These are phyloP conservation scores for Fabriciana adippe DNA, from an alignment of 2,888 invertebrate species.

Conservation along the genomic window DNA sequence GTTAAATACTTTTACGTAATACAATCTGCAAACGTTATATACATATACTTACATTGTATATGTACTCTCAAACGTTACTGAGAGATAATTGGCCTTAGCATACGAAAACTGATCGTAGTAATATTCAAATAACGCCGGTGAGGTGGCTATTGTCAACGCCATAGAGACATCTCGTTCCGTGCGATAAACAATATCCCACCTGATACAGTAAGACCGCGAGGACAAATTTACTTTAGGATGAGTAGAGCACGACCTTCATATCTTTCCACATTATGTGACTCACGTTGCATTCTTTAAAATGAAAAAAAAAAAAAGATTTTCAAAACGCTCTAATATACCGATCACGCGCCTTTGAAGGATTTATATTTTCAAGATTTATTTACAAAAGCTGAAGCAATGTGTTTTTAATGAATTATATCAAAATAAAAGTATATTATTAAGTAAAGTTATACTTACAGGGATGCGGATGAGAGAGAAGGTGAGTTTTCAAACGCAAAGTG, in stretches of 20 bases:
- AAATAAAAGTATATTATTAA: conserved; percentile 1
- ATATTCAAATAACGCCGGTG: conserved; percentile 26
- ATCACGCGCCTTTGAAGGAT: conserved; percentile 45
- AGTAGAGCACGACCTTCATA: conserved; percentile 47
- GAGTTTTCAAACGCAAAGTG: conserved; percentile 30
- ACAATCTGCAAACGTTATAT: conserved; percentile 19
- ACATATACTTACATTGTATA: background rate
- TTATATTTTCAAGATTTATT: conserved; percentile 37
- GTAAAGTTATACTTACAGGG: conserved; percentile 24
- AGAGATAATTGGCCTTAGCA: conserved; percentile 36
- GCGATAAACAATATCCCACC: conserved; percentile 61
- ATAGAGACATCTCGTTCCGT: conserved; percentile 25
- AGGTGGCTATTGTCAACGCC: conserved; percentile 20
- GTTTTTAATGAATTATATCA: conserved; percentile 2
- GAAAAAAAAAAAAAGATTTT: conserved; percentile 40
- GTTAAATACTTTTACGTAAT: conserved; percentile 28
- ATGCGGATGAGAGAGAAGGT: background rate
- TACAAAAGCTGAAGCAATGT: conserved; percentile 28
- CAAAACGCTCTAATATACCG: conserved; percentile 44
- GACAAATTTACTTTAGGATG: conserved; percentile 62
- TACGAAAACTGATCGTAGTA: conserved; percentile 24
- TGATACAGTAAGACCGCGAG: conserved; percentile 63
- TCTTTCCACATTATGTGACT: conserved; percentile 46
- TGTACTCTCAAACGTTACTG: conserved; percentile 12
- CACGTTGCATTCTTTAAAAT: conserved; percentile 43